Conservation (phyloP, 2,113 vertebrate genomes). For the Rana temporaria region DNA sequence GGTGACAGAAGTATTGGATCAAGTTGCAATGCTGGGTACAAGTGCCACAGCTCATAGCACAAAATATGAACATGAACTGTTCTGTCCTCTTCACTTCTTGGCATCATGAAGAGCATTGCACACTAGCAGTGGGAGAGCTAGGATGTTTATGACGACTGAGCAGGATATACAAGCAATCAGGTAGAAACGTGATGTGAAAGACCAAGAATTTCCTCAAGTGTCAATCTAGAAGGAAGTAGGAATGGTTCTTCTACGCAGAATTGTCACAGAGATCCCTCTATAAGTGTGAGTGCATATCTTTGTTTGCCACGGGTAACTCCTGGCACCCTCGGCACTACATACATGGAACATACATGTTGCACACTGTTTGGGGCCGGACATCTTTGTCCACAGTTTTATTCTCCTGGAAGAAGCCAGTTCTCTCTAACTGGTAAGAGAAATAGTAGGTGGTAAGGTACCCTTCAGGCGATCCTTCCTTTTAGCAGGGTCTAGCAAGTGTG, state of each 20-base stretch:
- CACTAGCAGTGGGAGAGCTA: constrained; percentile 31
- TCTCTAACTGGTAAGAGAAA: background rate
- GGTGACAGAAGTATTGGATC: constrained; percentile 21
- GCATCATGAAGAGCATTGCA: constrained; percentile 41
- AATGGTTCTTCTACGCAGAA: constrained; percentile 14
- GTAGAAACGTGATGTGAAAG: constrained; percentile 10
- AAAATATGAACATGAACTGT: constrained; percentile 37
- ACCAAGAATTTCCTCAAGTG: constrained; percentile 14
- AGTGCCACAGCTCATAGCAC: constrained; percentile 49
- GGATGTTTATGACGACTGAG: constrained; percentile 24
- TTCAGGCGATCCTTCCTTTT: constrained; percentile 34
- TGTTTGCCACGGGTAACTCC: constrained; percentile 38
- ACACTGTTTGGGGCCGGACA: constrained; percentile 28
- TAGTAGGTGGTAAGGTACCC: constrained; percentile 15
- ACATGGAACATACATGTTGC: constrained; percentile 36
- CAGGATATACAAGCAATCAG: constrained; percentile 15
- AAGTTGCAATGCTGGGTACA: constrained; percentile 28
- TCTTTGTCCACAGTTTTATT: constrained; percentile 25
- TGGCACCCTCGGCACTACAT: constrained; percentile 39
- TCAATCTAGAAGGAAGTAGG: constrained; percentile 8
- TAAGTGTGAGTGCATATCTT: constrained; percentile 16
- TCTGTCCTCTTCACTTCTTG: constrained; percentile 44
- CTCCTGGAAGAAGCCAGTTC: constrained; percentile 15
- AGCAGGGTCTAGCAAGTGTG: constrained; percentile 48
- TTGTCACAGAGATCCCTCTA: constrained; percentile 25